Evolutionary conservation across 2,888 invertebrate genomes (phyloP), one percentile per base, ranked within the genome.

Genomic region (Ellobium chinense): DNA sequence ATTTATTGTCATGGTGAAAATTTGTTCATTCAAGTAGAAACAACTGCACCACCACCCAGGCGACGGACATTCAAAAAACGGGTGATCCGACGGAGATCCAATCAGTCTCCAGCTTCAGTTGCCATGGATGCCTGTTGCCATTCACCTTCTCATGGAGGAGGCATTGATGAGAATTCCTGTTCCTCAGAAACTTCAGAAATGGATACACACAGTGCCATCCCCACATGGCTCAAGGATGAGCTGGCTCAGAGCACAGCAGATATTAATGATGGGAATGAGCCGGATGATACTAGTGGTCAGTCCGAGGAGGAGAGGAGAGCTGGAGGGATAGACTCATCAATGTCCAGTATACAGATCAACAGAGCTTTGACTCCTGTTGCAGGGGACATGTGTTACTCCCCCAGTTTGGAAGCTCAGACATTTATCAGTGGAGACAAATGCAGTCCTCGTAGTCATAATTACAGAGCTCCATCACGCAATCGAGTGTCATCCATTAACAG

Each of bases 11-110:
- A 95, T 82, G 94, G 94, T 3, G 94, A 95, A 85, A 94, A 94
- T 84, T 92, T 95, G 9, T 94, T 95, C 74, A 93, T 95, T 5
- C 93, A 95, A 84, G 94, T 95, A 4, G 94, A 95, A 85, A 95
- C 95, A 0, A 95, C 95, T 1, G 94, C 94, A 0, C 95, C 95
- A 1, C 92, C 92, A 4, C 91, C 91, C 0, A 82, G 89, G 69
- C 84, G 89, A 21, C 87, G 87, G 72, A 87, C 88, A 65, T 85
- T 90, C 37, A 91, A 89, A 79, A 91, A 89, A 77, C 82, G 88
- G 9, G 87, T 87, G 76, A 84, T 90, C 39, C 87, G 89, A 87
- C 88, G 63, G 65, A 74, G 62, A 46, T 72, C 69, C 9, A 63
- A 29, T 24, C 75, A 80, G 62, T 69, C 75, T 36, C 56, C 56